Base-by-base conservation (phyloP, 2,888 invertebrate species). In the Stenchaetothrips biformis region DNA sequence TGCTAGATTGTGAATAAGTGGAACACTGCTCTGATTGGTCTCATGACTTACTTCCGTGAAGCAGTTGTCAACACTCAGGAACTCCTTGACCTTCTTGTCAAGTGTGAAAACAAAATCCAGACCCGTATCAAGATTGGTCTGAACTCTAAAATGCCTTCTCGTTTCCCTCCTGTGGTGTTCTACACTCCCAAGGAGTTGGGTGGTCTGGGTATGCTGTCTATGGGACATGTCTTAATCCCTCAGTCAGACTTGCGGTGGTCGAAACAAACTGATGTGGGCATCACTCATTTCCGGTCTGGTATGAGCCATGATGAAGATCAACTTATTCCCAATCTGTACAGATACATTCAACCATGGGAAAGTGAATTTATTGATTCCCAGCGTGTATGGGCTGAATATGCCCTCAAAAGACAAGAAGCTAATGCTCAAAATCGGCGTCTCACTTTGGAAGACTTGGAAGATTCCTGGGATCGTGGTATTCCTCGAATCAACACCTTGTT, bases 251-350 rank as follows among this genome's bases (percentile, higher is more conserved):
- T 96, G 79, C 90, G 97, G 79, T 99, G 99, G 99, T 99, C 99
- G 53, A 99, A 99, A 86, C 99, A 99, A 90, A 99, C 99, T 0
- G 99, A 99, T 86, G 98, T 99, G 48, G 99, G 98, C 81, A 99
- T 99, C 85, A 99, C 99, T 16, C 99, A 99, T 89, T 99, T 99
- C 92, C 92, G 99, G 25, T 99, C 99, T 7, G 99, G 99, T 84
- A 98, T 99, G 97, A 98, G 97, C 47, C 99, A 99, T 87, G 99
- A 99, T 86, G 99, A 99, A 87, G 99, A 99, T 89, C 99, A 99
- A 88, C 90, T 99, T 80, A 99, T 99, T 87, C 99, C 99, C 49
- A 99, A 99, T 89, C 91, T 99, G 88, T 99, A 99, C 89, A 92
- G 98, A 83, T 98, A 98, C 87, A 96, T 99, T 85, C 97, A 99